phyloP scores from a whole-genome alignment of 2,797 vertebrate genomes.

The Characodon lateralis region DNA sequence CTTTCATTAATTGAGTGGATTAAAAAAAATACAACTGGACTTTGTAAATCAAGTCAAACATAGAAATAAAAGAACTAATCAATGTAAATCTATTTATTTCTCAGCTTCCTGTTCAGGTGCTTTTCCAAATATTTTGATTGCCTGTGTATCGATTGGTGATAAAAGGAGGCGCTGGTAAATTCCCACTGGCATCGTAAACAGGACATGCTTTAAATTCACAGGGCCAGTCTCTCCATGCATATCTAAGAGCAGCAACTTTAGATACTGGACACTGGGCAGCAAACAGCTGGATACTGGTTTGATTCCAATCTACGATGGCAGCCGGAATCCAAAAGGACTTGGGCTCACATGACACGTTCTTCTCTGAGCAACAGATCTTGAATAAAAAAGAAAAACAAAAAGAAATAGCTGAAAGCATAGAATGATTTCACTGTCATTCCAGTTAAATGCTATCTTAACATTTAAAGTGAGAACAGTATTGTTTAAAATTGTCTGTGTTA shows the following conservation, averaged over 20 bases:
- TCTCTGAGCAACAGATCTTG: slow-evolving; percentile 71
- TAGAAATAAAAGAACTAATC: background rate
- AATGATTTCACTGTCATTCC: no score
- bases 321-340: slow-evolving; percentile 76
- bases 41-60: background rate
- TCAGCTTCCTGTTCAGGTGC: background rate
- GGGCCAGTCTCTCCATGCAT: slow-evolving; percentile 91
- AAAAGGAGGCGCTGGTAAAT: slow-evolving; percentile 87
- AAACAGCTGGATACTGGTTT: slow-evolving; percentile 64
- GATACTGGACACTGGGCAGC: slow-evolving; percentile 51
- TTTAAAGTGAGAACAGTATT: background rate
- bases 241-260: slow-evolving; percentile 78
- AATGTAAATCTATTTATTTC: background rate
- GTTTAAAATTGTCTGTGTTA: background rate
- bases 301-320: slow-evolving; percentile 46
- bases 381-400: background rate
- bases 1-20: background rate
- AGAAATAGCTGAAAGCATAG: background rate
- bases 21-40: background rate
- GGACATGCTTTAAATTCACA: slow-evolving; percentile 88
- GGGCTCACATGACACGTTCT: slow-evolving; percentile 38
- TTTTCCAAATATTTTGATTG: slow-evolving; percentile 12
- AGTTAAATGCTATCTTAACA: background rate
- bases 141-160: slow-evolving; percentile 17
- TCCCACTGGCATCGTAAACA: slow-evolving; percentile 77